Evolutionary conservation across 2,113 vertebrate species (phyloP), one percentile per base, ranked within the genome.

Genomic region (Neotragus moschatus): DNA sequence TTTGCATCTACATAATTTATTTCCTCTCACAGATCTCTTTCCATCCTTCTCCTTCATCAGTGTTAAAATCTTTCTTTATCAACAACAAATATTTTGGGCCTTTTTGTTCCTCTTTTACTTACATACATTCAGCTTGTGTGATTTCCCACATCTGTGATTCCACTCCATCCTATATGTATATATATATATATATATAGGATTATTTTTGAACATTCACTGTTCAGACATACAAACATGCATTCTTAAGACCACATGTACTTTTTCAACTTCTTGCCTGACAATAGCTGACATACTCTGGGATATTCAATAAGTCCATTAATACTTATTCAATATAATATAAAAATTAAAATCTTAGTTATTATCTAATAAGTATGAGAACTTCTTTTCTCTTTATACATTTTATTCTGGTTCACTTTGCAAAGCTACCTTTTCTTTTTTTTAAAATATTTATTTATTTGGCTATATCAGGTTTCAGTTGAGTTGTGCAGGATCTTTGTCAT

Each of bases 1-100:
- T 96, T 92, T 96, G 73, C 26, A 88, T 84, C 2, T 94, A 82
- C 93, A 77, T 92, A 93, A 98, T 30, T 97, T 92, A 93, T 63
- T 97, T 96, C 61, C 82, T 95, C 94, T 84, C 88, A 75, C 23
- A 94, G 80, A 73, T 94, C 28, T 93, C 25, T 66, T 92, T 88
- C 96, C 92, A 95, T 70, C n/a, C 23, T 91, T 92, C 51, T 80
- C 58, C 63, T 92, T 86, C 77, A 95, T 77, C 45, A 80, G 21
- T 49, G 49, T 88, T 90, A 91, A 96, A 96, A 45, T 81, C 10
- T 51, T 89, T 60, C 53, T 28, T 75, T 90, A 84, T 70, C 25
- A 73, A 88, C 17, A 43, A 66, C 53, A 95, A 82, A 88, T 70
- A 53, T 80, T 70, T 87, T 21, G 28, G 33, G 53, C 2, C 33